phyloP scores from a whole-genome alignment of 2,888 invertebrate genomes.

The Drosophila fungiperda region DNA sequence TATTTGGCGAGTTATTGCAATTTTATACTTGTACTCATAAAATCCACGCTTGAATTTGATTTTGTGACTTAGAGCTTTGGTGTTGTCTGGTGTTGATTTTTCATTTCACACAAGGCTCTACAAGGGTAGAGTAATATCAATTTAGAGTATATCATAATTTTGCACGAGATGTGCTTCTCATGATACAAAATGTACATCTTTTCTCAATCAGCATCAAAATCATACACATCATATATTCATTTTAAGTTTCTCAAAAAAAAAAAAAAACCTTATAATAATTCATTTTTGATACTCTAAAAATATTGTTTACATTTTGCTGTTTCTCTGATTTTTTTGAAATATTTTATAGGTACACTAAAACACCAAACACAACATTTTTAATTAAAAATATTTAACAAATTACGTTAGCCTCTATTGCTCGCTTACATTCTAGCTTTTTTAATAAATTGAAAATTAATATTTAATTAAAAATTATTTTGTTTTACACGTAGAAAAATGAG shows the following conservation, averaged over 20 bases:
- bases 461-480: background rate
- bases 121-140: background rate
- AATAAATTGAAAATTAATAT: background rate
- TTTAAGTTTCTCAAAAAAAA: background rate
- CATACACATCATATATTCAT: background rate
- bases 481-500: too few species aligned
- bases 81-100: constrained; percentile 14
- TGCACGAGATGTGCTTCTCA: background rate
- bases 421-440: background rate
- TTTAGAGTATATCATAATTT: background rate
- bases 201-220: background rate
- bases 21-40: constrained; percentile 43
- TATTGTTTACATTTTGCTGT: background rate
- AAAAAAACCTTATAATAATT: background rate
- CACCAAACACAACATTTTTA: background rate
- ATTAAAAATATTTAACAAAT: background rate
- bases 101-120: constrained; percentile 4
- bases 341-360: background rate
- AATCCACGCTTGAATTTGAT: constrained; percentile 27
- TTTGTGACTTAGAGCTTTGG: constrained; percentile 4
- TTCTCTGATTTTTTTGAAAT: background rate
- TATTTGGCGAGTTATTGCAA: constrained; percentile 51
- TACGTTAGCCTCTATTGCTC: background rate
- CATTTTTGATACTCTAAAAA: background rate
- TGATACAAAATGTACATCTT: background rate